phyloP scores from a whole-genome alignment of 2,797 vertebrate species.

The Pangasius mekongensis region DNA sequence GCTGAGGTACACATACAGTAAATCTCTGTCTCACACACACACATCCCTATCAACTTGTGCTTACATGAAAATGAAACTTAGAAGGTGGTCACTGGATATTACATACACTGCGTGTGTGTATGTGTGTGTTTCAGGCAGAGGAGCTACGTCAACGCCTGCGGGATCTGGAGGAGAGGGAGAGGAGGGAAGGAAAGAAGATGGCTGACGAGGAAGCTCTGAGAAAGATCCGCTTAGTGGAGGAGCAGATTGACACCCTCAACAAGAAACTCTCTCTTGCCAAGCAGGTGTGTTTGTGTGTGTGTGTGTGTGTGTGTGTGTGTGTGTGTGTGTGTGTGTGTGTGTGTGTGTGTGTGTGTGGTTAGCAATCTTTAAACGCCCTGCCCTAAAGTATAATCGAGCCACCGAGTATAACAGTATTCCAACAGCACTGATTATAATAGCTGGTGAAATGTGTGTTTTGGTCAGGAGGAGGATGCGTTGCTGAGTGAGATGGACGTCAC shows the following conservation, averaged over 20 bases:
- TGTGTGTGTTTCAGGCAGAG: slow-evolving; percentile 78
- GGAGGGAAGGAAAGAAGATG: slow-evolving; percentile 97
- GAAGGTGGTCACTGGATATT: background rate
- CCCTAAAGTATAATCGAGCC: background rate
- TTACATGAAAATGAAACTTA: background rate
- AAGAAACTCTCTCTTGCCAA: slow-evolving; percentile 96
- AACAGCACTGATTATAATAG: background rate
- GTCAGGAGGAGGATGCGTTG: slow-evolving; percentile 85
- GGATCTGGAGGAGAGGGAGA: slow-evolving; percentile 93
- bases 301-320: slow-evolving; percentile 15
- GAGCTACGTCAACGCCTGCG: slow-evolving; percentile 90
- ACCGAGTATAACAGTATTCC: background rate
- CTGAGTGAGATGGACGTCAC: slow-evolving; percentile 90
- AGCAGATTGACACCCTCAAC: slow-evolving; percentile 95
- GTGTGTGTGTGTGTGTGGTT: background rate
- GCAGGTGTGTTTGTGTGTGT: slow-evolving; percentile 77
- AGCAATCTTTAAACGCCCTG: too few relatives aligned
- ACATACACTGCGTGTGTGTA: background rate
- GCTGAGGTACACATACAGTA: slow-evolving; percentile 81
- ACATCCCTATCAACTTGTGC: background rate
- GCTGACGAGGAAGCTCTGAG: slow-evolving; percentile 93
- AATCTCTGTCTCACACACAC: background rate
- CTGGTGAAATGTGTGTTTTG: background rate
- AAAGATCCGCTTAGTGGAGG: slow-evolving; percentile 94
- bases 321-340: slow-evolving; percentile 63